Base-by-base conservation (phyloP, 2,113 vertebrate genomes). In the Morone saxatilis region DNA sequence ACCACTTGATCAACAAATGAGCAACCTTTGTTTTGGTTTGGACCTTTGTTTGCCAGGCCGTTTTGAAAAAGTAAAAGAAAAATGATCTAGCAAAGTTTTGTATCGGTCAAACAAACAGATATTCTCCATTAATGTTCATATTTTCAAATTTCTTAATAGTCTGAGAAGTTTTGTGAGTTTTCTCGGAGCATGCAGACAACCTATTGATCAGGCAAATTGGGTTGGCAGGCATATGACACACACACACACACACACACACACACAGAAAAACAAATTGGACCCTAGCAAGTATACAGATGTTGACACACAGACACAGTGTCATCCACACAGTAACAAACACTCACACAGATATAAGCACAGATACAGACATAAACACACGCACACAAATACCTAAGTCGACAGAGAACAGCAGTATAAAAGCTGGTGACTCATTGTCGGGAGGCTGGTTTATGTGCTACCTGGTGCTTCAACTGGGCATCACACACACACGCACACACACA, bases 401-500 rank as follows among this genome's bases (percentile, higher is more conserved):
- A 65, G 61, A 71, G 13, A 63, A 56, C 70, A 25, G 60, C 12
- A 72, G 69, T 54, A 57, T 50, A 78, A 89, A 81, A 67, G 61
- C 63, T 65, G 86, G 75, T 93, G 91, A 91, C 50, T 92, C 88
- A 92, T 67, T 61, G 51, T 71, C 54, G n/a, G 85, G 68, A 88
- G 84, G 78, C 78, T 71, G 70, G 85, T 91, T 90, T 89, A 80
- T 86, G 76, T 80, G 71, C 90, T 88, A 86, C 89, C 84, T 89
- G 87, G 82, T 86, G 85, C 72, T 82, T 78, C 86, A 81, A 54
- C 78, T 83, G 87, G 75, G 69, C 88, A 70, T 66, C 84, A 83
- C 76, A 50, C 38, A 78, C 63, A 76, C 57, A 71, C 38, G 80
- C 71, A 72, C 50, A 71, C 7, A 48, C 61, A 48, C 40, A 56